Conservation (phyloP, 1,140 invertebrate species). For the Belonocnema kinseyi region DNA sequence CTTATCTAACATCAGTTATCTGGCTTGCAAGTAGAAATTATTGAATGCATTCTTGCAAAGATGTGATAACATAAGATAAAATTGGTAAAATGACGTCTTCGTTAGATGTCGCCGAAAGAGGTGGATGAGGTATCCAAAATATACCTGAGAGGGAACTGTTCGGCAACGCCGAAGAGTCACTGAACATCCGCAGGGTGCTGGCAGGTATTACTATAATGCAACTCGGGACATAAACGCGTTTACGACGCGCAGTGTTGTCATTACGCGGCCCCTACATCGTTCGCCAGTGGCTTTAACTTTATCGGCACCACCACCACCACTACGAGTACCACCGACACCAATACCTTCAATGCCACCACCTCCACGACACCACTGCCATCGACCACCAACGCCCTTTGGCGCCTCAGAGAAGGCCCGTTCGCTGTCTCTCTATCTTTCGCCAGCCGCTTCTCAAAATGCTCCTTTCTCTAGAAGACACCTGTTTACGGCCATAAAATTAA, state of each 20-base stretch:
- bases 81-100: background rate
- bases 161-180: conserved; percentile 56
- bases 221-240: conserved; percentile 75
- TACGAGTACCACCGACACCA: conserved; percentile 51
- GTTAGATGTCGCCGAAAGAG: background rate
- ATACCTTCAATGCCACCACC: conserved; percentile 52
- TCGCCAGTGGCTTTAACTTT: conserved; percentile 73
- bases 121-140: conserved; percentile 36
- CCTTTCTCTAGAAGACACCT: conserved; percentile 55
- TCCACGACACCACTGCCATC: conserved; percentile 38
- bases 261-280: conserved; percentile 72
- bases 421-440: conserved; percentile 11
- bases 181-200: conserved; percentile 64
- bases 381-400: conserved; percentile 30
- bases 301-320: conserved; percentile 67
- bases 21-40: too few relatives aligned
- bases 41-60: too few relatives aligned
- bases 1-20: too few relatives aligned
- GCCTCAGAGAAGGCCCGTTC: conserved; percentile 39
- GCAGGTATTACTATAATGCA: conserved; percentile 75
- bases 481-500: conserved; percentile 66
- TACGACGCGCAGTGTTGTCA: conserved; percentile 75
- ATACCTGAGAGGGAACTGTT: background rate
- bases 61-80: background rate
- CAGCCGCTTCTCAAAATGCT: conserved; percentile 1